Conservation (phyloP, 2,797 vertebrate species). For the Phaenicophaeus curvirostris region DNA sequence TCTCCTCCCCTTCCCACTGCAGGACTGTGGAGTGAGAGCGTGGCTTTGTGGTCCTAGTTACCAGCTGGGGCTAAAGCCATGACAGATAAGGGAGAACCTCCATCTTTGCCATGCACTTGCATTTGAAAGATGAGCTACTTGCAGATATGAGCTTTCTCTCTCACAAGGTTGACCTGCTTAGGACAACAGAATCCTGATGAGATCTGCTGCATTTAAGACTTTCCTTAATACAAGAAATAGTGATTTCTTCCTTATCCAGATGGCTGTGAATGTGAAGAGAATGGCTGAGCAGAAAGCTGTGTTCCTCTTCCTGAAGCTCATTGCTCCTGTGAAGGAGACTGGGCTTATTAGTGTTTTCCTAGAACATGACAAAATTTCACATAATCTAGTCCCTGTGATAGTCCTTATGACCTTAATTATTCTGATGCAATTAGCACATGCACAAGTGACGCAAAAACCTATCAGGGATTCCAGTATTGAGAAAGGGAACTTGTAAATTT, state of each 20-base stretch:
- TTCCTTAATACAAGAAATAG: background rate
- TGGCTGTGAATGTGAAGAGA: background rate
- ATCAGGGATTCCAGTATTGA: background rate
- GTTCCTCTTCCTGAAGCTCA: background rate
- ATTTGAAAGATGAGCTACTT: background rate
- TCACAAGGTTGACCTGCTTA: background rate
- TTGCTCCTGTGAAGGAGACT: background rate
- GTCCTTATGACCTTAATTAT: background rate
- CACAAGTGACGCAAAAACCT: background rate
- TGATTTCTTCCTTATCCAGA: background rate
- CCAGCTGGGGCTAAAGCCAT: no score
- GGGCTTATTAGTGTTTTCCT: background rate
- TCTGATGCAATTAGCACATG: background rate
- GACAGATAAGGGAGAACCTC: background rate
- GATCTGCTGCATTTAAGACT: background rate
- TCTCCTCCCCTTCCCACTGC: no score
- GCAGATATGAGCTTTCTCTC: background rate
- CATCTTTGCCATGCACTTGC: background rate
- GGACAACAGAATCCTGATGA: background rate
- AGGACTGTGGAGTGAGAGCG: no score
- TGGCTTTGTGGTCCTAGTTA: no score
- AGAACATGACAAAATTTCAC: background rate
- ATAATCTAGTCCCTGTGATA: background rate
- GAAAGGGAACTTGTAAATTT: background rate
- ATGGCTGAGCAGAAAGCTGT: background rate